Percentiles rank a stretch among this genome's conserved stretches.
Conservation (phyloP, 1,140 invertebrate genomes). For the Saccostrea echinata region DNA sequence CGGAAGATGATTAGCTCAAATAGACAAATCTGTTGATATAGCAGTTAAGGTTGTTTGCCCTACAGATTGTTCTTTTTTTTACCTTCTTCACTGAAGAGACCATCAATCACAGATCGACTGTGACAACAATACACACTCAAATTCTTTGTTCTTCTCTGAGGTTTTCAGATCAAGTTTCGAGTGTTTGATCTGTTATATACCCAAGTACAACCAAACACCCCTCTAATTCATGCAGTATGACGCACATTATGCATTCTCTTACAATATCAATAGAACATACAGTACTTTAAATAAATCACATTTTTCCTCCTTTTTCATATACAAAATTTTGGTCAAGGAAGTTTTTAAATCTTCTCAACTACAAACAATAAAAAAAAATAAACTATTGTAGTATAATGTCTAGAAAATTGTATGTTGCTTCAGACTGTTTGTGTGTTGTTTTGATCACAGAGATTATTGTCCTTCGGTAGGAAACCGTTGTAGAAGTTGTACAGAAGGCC, state of each 20-base stretch:
- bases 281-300: background rate
- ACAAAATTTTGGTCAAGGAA: background rate
- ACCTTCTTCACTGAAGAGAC: slow-evolving; percentile 23
- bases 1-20: slow-evolving; percentile 1
- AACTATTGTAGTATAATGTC: no score
- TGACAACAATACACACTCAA: slow-evolving; percentile 27
- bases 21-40: slow-evolving; percentile 35
- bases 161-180: slow-evolving; percentile 8
- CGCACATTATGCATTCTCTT: background rate
- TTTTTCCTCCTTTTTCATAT: background rate
- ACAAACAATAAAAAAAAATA: no score
- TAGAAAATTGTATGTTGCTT: no score
- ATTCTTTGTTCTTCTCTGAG: background rate
- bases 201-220: slow-evolving; percentile 28
- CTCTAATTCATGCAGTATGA: background rate
- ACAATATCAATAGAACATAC: background rate
- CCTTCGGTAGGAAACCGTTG: background rate
- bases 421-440: background rate
- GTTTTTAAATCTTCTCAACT: no score
- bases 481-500: slow-evolving; percentile 17
- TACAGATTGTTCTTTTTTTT: slow-evolving; percentile 1
- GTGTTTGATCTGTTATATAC: slow-evolving; percentile 14
- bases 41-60: slow-evolving; percentile 15
- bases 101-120: slow-evolving; percentile 15
- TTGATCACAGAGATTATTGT: background rate